Evolutionary conservation across 2,113 vertebrate genomes (phyloP).

Genomic region (Gallinago undulata): DNA sequence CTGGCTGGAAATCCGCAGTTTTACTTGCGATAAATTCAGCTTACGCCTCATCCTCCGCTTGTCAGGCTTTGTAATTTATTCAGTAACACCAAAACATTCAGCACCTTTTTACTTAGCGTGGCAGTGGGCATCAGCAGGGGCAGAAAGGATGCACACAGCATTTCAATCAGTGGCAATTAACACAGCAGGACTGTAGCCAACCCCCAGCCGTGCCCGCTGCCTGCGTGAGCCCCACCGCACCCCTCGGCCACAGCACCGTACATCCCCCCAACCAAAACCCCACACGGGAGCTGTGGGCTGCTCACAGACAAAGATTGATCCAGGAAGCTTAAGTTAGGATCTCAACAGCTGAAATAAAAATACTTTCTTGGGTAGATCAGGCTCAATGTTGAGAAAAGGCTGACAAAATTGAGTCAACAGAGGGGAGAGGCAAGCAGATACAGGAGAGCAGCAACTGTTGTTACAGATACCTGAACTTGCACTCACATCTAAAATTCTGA

Average conservation of each 20-base stretch:
- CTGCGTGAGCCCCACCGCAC: fast-evolving
- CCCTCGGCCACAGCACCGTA: fast-evolving
- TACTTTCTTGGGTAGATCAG: background rate
- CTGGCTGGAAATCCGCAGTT: background rate
- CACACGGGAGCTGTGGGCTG: fast-evolving
- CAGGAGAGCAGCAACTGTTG: background rate
- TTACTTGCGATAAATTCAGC: background rate
- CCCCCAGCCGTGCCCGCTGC: fast-evolving
- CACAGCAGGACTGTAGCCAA: background rate
- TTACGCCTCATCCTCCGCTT: background rate
- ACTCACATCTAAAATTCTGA: background rate
- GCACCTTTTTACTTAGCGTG: fast-evolving
- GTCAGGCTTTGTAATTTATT: background rate
- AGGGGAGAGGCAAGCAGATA: background rate
- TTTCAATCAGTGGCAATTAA: background rate
- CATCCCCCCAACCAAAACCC: background rate
- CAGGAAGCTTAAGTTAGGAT: fast-evolving
- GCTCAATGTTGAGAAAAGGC: background rate
- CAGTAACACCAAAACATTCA: background rate
- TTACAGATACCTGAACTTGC: fast-evolving
- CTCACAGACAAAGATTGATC: background rate
- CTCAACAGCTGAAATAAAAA: background rate
- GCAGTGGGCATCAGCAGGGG: too few species aligned
- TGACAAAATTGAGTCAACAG: background rate
- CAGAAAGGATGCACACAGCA: background rate